Evolutionary conservation across 2,113 vertebrate species (phyloP), one percentile per base, ranked within the genome.

Genomic region (Fukomys damarensis): DNA sequence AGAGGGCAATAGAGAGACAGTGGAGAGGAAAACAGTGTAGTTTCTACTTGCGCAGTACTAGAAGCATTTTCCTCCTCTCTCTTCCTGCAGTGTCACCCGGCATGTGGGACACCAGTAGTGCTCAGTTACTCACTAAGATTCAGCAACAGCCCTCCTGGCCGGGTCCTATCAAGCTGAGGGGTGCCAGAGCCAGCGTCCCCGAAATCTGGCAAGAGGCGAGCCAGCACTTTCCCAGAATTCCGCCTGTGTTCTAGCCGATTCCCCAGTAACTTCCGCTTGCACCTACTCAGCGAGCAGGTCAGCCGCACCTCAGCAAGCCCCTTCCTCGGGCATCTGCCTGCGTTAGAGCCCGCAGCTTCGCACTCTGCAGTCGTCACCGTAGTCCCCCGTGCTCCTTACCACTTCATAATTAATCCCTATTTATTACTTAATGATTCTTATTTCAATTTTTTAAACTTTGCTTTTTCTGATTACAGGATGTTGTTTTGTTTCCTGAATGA

Each of bases 291-390:
- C 43, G n/a, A 30, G 14, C 32, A 41, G n/a, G 12, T 10, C 28
- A 10, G 7, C n/a, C 24, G 5, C 16, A 59, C 80, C 14, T 43
- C 13, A 58, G 7, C 0, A 5, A 54, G 16, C 30, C 30, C 30
- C 24, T 24, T 41, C 43, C 38, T 66, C 4, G 5, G 7, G n/a
- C 4, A 9, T 30, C 4, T 17, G 43, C 43, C 56, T 58, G 26
- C 43, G 9, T 28, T 61, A 56, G 0, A 7, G 30, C 14, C 68
- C 28, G 41, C 35, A 9, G 17, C 49, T 4, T 3, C 13, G 14
- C 66, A 16, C 0, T 59, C 35, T 0, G 1, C n/a, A 66, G 0
- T 46, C 54, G 0, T 46, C 54, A 22, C 49, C 54, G 0, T 22
- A 28, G 46, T n/a, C 20, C n/a, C 68, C 5, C 2, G 3, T 30